Evolutionary conservation across 2,113 vertebrate species (phyloP), one percentile per base, ranked within the genome.

Genomic region (Menura novaehollandiae): DNA sequence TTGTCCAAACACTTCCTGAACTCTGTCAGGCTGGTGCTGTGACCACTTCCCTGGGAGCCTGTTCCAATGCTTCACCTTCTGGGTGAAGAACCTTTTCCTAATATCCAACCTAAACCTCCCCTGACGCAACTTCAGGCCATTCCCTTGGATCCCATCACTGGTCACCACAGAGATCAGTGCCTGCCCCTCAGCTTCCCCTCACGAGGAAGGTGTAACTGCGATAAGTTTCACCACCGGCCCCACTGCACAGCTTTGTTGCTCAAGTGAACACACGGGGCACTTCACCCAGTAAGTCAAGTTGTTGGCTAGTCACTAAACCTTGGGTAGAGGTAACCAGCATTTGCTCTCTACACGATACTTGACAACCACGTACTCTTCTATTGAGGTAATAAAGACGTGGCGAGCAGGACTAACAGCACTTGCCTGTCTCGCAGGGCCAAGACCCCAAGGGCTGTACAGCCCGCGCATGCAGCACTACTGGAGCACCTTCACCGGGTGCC

Each of bases 391-490:
- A 23, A 10, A 23, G 14, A 23, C 12, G 37, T 3, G 8, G 53
- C 17, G 39, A 39, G 47, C 43, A 13, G 21, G n/a, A 33, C 62
- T 35, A 41, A 22, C 11, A 11, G 32, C 56, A 13, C n/a, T 14
- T 32, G 43, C 43, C 19, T 9, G 28, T 49, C 47, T 19, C 33
- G 13, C 3, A 5, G 30, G 15, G 32, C 51, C 27, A 12, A 17
- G 3, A 5, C 19, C 5, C 0, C 1, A 6, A 6, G 10, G 37
- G 9, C 19, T 20, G 46, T 7, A 4, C 0, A 35, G 19, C 21
- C 33, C 32, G 14, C 37, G 2, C 15, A 7, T 0, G 2, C 30
- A 15, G 60, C 26, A 9, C 33, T 12, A 2, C 30, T 0, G 7
- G 5, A n/a, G 8, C 44, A 3, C 15, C 43, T 17, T 13, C 15